Conservation (phyloP, 2,797 vertebrate genomes). For the Pangasius krempfi region DNA sequence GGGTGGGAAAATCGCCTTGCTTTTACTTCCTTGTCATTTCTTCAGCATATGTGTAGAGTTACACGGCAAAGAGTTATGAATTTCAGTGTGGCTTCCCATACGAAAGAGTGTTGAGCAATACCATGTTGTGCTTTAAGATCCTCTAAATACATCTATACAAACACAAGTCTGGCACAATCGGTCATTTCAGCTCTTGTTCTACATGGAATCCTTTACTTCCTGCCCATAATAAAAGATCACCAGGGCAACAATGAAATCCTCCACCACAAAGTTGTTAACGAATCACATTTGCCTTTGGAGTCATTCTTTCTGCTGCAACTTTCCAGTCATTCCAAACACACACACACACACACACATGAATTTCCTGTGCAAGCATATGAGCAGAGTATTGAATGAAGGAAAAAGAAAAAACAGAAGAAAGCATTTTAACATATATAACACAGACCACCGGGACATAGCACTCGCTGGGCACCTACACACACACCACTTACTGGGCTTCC, state of each 20-base stretch:
- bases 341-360: neutral
- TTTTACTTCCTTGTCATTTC: neutral
- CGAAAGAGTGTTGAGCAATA: slow-evolving; percentile 1
- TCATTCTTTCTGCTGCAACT: slow-evolving; percentile 18
- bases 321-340: slow-evolving; percentile 19
- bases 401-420: neutral
- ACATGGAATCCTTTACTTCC: slow-evolving; percentile 8
- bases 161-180: neutral
- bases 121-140: slow-evolving; percentile 1
- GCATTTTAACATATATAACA: neutral
- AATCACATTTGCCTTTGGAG: slow-evolving; percentile 9
- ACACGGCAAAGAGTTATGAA: neutral
- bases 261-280: slow-evolving; percentile 1
- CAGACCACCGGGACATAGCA: neutral
- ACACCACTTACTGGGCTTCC: neutral
- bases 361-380: neutral
- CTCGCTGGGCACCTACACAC: neutral
- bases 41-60: slow-evolving; percentile 2
- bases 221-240: slow-evolving; percentile 26
- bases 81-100: neutral
- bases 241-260: neutral
- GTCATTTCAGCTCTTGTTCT: slow-evolving; percentile 6
- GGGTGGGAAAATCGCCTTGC: slow-evolving; percentile 24
- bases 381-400: neutral
- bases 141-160: slow-evolving; percentile 6